phyloP scores from a whole-genome alignment of 2,888 invertebrate genomes.

The Petrophora chlorosata region DNA sequence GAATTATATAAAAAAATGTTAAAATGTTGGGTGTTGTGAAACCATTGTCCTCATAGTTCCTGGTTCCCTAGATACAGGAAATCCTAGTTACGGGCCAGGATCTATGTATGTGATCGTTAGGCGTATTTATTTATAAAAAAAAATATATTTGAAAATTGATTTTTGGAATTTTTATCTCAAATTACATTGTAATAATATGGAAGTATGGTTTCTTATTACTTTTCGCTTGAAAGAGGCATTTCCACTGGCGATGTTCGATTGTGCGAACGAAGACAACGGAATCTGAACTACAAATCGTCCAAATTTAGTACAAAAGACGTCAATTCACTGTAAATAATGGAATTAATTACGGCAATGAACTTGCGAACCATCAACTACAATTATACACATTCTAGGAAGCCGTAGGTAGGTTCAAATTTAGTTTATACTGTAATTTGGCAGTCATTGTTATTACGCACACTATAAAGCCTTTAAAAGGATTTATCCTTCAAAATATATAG shows the following conservation, averaged over 20 bases:
- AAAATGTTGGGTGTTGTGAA: too few relatives aligned
- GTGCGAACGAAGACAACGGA: neutral
- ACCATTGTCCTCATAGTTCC: too few relatives aligned
- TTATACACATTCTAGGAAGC: slow-evolving; percentile 27
- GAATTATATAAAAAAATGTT: too few relatives aligned
- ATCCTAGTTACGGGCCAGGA: too few relatives aligned
- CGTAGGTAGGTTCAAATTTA: slow-evolving; percentile 18
- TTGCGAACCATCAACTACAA: slow-evolving; percentile 27
- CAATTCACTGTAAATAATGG: slow-evolving; percentile 20
- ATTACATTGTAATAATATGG: too few relatives aligned
- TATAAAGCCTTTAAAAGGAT: too few relatives aligned
- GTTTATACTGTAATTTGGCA: slow-evolving; percentile 24
- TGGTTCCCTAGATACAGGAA: too few relatives aligned
- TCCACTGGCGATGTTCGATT: neutral
- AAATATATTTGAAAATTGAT: too few relatives aligned
- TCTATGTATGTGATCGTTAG: too few relatives aligned
- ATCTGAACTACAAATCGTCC: slow-evolving; percentile 2
- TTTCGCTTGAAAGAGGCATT: neutral
- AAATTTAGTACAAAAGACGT: slow-evolving; percentile 12
- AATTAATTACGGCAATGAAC: slow-evolving; percentile 24
- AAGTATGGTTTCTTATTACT: too few relatives aligned
- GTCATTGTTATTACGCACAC: slow-evolving; percentile 28
- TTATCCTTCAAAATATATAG: too few relatives aligned
- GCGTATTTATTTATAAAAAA: too few relatives aligned
- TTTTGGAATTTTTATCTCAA: neutral